Conservation (phyloP, 1,140 invertebrate genomes). For the Leguminivora glycinivorella region DNA sequence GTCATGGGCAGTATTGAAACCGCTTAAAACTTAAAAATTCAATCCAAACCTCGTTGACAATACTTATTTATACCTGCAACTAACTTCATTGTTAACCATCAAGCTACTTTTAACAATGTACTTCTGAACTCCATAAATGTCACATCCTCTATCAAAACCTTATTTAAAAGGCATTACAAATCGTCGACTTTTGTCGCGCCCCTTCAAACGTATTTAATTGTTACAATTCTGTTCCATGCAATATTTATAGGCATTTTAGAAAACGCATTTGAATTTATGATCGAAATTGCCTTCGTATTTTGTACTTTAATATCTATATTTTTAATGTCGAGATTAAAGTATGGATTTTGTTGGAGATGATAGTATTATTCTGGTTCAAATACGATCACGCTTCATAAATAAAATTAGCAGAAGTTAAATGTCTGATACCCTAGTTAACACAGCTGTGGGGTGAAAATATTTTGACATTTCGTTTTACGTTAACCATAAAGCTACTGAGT, state of each 20-base stretch:
- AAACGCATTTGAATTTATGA: conserved; percentile 15
- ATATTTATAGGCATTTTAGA: conserved; percentile 48
- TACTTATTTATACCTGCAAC: background rate
- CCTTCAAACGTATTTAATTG: conserved; percentile 58
- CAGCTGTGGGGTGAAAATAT: conserved; percentile 42
- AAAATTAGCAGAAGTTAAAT: conserved; percentile 11
- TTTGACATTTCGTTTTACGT: conserved; percentile 56
- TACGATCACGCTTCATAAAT: conserved; percentile 7
- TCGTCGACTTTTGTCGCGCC: conserved; percentile 63
- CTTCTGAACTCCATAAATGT: conserved; percentile 3
- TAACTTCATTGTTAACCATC: background rate
- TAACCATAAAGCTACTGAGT: conserved; percentile 54
- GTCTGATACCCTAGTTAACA: conserved; percentile 1
- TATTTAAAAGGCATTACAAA: conserved; percentile 63
- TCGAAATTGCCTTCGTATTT: conserved; percentile 26
- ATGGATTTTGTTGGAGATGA: background rate
- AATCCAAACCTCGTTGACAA: background rate
- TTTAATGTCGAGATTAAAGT: conserved; percentile 1
- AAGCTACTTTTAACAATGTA: conserved; percentile 12
- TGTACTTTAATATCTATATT: conserved; percentile 29
- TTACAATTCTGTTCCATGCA: conserved; percentile 54
- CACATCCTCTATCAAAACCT: conserved; percentile 56
- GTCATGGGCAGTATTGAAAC: no score
- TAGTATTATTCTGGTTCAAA: conserved; percentile 10
- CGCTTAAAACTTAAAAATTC: no score